A percentile compares a stretch with the other conserved stretches of the same genome.
Conservation (phyloP, 30 jellyfish, hydroid and myxozoan genomes). For the Phacellophora camtschatica region DNA sequence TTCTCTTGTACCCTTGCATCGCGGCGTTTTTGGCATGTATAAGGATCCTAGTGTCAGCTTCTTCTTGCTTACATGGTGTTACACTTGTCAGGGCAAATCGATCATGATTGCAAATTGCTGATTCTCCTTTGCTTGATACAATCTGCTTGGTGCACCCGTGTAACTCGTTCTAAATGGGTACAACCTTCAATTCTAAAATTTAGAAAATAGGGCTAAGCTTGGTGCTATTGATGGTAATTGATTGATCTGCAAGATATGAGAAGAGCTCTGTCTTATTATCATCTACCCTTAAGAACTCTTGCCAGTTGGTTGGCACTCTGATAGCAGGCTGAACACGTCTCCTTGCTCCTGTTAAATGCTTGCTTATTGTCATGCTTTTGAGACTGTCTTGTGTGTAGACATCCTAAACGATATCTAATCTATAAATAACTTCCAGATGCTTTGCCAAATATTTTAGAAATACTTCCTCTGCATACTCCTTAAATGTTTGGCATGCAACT, state of each 20-base stretch:
- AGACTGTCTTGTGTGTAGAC: constrained; percentile 16
- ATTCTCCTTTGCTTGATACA: background rate
- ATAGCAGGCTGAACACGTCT: constrained; percentile 41
- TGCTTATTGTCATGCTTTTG: constrained; percentile 10
- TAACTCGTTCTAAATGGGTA: too few relatives aligned
- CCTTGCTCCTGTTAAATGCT: constrained; percentile 61
- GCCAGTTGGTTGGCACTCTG: constrained; percentile 18
- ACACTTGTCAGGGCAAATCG: background rate
- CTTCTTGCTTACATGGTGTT: constrained; percentile 32
- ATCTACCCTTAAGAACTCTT: constrained; percentile 20
- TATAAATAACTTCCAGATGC: background rate
- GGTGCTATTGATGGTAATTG: background rate
- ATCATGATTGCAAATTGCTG: background rate
- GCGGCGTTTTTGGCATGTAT: constrained; percentile 20
- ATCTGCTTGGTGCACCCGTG: too few relatives aligned
- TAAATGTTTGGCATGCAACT: background rate
- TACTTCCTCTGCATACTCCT: background rate
- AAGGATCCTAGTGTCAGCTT: constrained; percentile 49
- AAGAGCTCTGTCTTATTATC: constrained; percentile 60
- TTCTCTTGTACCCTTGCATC: constrained; percentile 25
- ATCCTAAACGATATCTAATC: constrained; percentile 75
- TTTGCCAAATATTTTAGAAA: background rate
- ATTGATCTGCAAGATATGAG: constrained; percentile 15
- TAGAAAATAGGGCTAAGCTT: too few relatives aligned
- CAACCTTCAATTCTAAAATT: too few relatives aligned